These are phyloP conservation scores for Prionailurus viverrinus DNA, from an alignment of 2,113 vertebrate species.

Conservation along the genomic window DNA sequence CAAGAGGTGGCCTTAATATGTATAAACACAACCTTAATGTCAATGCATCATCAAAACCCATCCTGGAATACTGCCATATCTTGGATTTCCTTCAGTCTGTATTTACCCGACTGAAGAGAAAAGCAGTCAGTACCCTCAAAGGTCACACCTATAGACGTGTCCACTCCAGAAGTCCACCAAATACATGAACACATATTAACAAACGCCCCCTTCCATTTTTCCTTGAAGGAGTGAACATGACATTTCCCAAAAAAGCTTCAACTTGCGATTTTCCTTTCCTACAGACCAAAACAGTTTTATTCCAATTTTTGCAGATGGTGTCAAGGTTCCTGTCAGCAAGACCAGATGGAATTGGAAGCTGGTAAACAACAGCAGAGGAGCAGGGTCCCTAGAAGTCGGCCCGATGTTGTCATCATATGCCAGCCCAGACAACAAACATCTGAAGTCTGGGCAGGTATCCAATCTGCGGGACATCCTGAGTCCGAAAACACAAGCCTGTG, in stretches of 20 bases:
- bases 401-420: background rate
- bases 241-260: conserved; percentile 53
- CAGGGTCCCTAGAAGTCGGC: background rate
- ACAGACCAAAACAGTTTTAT: conserved; percentile 46
- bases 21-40: background rate
- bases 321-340: conserved; percentile 58
- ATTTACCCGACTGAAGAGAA: background rate
- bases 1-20: background rate
- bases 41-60: background rate
- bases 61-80: rapidly evolving
- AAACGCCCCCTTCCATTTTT: background rate
- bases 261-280: conserved; percentile 52
- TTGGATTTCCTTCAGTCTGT: background rate
- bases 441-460: background rate
- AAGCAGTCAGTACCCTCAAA: too few relatives aligned
- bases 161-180: background rate
- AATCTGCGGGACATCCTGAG: background rate
- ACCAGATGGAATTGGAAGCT: conserved; percentile 63
- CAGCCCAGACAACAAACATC: background rate
- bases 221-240: conserved; percentile 8
- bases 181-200: background rate
- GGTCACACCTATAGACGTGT: rapidly evolving
- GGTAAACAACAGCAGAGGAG: conserved; percentile 53
- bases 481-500: background rate
- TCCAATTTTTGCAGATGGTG: conserved; percentile 52